Conservation (phyloP, 2,113 vertebrate species). For the Rynchops niger region DNA sequence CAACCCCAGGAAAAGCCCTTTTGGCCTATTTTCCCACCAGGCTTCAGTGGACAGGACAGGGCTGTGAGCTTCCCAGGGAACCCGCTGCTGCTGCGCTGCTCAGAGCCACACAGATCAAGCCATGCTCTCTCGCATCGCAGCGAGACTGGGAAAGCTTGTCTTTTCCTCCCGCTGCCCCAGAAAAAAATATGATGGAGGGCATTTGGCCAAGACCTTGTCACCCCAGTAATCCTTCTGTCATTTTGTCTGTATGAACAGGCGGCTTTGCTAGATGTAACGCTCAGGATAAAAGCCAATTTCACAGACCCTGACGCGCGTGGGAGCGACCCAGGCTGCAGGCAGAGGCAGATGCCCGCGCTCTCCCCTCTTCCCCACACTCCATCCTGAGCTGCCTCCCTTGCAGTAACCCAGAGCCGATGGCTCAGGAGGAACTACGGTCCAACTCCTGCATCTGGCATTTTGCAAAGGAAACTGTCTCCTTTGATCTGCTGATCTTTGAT, state of each 20-base stretch:
- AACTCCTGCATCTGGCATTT: not conserved
- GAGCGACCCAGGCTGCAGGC: not conserved
- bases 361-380: rapidly evolving
- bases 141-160: not conserved
- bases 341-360: not conserved
- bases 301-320: rapidly evolving
- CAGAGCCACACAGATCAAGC: not conserved
- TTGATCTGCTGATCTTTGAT: slow-evolving; percentile 37
- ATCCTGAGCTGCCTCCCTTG: rapidly evolving
- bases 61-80: not conserved
- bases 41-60: not conserved
- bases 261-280: not conserved
- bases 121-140: rapidly evolving
- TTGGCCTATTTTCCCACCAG: not conserved
- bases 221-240: not conserved
- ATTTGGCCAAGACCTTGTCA: not conserved
- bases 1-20: not conserved
- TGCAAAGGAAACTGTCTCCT: not conserved
- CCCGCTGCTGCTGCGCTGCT: not conserved
- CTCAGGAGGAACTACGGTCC: not conserved
- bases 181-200: not conserved
- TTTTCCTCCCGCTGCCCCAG: not conserved
- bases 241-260: not conserved
- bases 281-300: not conserved
- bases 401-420: rapidly evolving